These are phyloP conservation scores for Plectus sambesii DNA, from an alignment of 1,140 invertebrate genomes.

Conservation along the genomic window DNA sequence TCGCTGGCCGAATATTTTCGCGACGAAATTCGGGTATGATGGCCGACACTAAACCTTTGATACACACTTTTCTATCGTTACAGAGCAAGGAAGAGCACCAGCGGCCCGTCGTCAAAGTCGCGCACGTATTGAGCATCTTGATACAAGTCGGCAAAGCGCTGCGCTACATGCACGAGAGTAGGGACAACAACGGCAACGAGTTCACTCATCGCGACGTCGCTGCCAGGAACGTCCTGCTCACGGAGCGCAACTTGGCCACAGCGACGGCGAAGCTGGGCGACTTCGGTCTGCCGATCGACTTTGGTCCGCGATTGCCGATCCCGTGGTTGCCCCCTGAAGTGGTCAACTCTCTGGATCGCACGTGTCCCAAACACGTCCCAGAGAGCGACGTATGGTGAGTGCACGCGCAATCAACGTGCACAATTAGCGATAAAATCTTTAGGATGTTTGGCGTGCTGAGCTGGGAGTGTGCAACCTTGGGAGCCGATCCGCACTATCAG, in stretches of 20 bases:
- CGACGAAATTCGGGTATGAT: slow-evolving; percentile 32
- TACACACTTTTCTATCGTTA: slow-evolving; percentile 20
- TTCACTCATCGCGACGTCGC: slow-evolving; percentile 41
- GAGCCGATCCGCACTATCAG: slow-evolving; percentile 38
- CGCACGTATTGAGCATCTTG: slow-evolving; percentile 31
- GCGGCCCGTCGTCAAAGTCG: slow-evolving; percentile 25
- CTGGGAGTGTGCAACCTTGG: slow-evolving; percentile 37
- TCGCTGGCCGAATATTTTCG: slow-evolving; percentile 36
- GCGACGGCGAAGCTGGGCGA: slow-evolving; percentile 34
- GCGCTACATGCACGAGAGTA: slow-evolving; percentile 32
- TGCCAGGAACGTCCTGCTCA: slow-evolving; percentile 35
- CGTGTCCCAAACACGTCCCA: slow-evolving; percentile 28
- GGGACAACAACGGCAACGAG: slow-evolving; percentile 34
- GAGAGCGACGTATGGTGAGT: slow-evolving; percentile 35
- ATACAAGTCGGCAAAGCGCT: slow-evolving; percentile 33
- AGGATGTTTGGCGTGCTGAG: slow-evolving; percentile 36
- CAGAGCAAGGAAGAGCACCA: slow-evolving; percentile 34
- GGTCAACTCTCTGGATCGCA: slow-evolving; percentile 34
- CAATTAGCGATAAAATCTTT: slow-evolving; percentile 4
- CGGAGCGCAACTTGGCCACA: slow-evolving; percentile 26
- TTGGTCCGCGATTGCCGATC: slow-evolving; percentile 37
- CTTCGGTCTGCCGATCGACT: slow-evolving; percentile 35
- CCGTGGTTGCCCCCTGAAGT: slow-evolving; percentile 41
- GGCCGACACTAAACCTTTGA: background rate
- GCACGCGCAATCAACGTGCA: background rate